phyloP scores from a whole-genome alignment of 2,888 invertebrate genomes.

The Brenthis daphne region DNA sequence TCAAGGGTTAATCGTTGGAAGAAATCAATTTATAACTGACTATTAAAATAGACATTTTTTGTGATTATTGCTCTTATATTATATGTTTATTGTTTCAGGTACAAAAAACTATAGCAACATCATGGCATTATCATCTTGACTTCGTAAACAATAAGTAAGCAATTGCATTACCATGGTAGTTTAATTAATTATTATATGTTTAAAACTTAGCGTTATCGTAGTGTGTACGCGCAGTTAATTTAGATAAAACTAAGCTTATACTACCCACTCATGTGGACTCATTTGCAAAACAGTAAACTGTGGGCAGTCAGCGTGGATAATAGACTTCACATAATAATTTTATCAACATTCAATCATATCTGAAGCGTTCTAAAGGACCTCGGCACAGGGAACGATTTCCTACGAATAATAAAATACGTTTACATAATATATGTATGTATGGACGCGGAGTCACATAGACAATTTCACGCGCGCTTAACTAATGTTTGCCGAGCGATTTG shows the following conservation, averaged over 20 bases:
- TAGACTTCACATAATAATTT: conserved; percentile 14
- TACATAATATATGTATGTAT: conserved; percentile 61
- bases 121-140: background rate
- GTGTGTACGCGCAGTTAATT: conserved; percentile 7
- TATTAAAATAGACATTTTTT: conserved; percentile 9
- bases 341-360: conserved; percentile 18
- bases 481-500: conserved; percentile 75
- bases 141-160: background rate
- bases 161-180: background rate
- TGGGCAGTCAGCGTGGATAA: conserved; percentile 14
- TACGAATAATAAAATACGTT: conserved; percentile 44
- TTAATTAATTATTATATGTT: background rate
- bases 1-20: conserved; percentile 21
- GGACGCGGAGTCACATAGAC: conserved; percentile 58
- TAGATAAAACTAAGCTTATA: conserved; percentile 7
- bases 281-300: conserved; percentile 13
- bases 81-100: conserved; percentile 1
- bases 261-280: conserved; percentile 19
- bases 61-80: conserved; percentile 7
- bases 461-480: conserved; percentile 75
- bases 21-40: conserved; percentile 15
- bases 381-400: conserved; percentile 19
- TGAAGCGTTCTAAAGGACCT: conserved; percentile 7
- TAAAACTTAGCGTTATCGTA: background rate
- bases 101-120: too few relatives aligned